These are phyloP conservation scores for Orchesella cincta DNA, from an alignment of 1,140 invertebrate species.

Conservation along the genomic window DNA sequence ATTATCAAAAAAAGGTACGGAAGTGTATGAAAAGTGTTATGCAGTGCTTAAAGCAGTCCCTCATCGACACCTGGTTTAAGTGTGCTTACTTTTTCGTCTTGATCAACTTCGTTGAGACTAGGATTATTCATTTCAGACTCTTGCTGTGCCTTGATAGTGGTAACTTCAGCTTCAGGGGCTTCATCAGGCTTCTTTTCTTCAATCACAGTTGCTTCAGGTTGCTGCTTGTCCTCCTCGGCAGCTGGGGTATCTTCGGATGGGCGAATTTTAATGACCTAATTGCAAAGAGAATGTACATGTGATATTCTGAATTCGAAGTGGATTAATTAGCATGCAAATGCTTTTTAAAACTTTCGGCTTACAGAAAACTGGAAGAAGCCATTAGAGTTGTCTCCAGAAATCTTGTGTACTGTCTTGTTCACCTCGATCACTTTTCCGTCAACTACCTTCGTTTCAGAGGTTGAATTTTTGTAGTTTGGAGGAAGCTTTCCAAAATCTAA, in stretches of 20 bases:
- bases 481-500: constrained; percentile 40
- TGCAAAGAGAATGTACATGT: neutral
- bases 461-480: constrained; percentile 49
- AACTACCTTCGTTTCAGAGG: constrained; percentile 49
- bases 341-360: constrained; percentile 7
- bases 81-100: constrained; percentile 20
- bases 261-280: constrained; percentile 5
- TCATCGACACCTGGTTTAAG: constrained; percentile 14
- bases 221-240: neutral
- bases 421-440: constrained; percentile 49
- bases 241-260: neutral
- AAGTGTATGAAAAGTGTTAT: neutral
- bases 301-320: neutral
- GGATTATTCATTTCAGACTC: constrained; percentile 14
- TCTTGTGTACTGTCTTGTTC: constrained; percentile 50
- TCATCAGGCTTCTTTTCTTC: neutral
- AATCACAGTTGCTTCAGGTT: neutral
- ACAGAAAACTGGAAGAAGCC: constrained; percentile 50
- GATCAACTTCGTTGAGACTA: neutral
- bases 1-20: neutral
- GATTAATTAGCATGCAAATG: neutral
- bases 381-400: constrained; percentile 46
- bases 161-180: neutral
- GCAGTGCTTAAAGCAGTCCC: neutral
- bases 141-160: constrained; percentile 16